Percentiles rank a stretch among this genome's conserved stretches.
These are phyloP conservation scores for Cheirogaleus major DNA, from an alignment of 2,797 vertebrate species.

Conservation along the genomic window DNA sequence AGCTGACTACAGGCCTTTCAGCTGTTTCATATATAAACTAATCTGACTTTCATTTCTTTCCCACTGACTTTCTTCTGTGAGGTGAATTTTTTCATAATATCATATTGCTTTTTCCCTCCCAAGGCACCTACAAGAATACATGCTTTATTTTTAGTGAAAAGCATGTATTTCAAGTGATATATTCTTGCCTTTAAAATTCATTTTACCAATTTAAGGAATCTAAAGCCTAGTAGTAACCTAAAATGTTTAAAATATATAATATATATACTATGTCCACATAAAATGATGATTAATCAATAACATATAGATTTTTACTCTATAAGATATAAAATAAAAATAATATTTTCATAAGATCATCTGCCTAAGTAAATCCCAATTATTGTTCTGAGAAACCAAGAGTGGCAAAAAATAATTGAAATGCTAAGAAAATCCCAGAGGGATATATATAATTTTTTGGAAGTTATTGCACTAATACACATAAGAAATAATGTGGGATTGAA, in stretches of 20 bases:
- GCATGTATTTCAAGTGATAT: not conserved
- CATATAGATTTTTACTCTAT: not conserved
- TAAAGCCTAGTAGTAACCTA: not conserved
- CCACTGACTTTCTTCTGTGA: slow-evolving; percentile 66
- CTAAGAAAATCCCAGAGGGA: not conserved
- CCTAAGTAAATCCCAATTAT: not conserved
- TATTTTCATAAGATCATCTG: not conserved
- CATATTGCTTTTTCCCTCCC: slow-evolving; percentile 44
- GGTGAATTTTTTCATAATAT: slow-evolving; percentile 51
- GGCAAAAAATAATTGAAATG: slow-evolving; percentile 36
- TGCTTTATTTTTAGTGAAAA: slow-evolving; percentile 30
- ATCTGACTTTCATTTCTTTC: slow-evolving; percentile 70
- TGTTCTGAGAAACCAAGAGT: not conserved
- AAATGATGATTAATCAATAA: not conserved
- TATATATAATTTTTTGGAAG: not conserved
- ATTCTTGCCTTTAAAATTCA: not conserved
- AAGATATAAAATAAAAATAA: not conserved
- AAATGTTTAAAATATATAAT: not conserved
- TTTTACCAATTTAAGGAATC: slow-evolving; percentile 52
- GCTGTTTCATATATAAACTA: slow-evolving; percentile 67
- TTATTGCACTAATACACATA: not conserved
- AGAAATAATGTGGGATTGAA: not conserved
- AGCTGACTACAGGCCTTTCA: slow-evolving; percentile 46
- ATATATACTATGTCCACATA: not conserved
- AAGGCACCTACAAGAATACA: slow-evolving; percentile 26